Evolutionary conservation across 2,113 vertebrate species (phyloP).

Genomic region (Dipodomys ordii): DNA sequence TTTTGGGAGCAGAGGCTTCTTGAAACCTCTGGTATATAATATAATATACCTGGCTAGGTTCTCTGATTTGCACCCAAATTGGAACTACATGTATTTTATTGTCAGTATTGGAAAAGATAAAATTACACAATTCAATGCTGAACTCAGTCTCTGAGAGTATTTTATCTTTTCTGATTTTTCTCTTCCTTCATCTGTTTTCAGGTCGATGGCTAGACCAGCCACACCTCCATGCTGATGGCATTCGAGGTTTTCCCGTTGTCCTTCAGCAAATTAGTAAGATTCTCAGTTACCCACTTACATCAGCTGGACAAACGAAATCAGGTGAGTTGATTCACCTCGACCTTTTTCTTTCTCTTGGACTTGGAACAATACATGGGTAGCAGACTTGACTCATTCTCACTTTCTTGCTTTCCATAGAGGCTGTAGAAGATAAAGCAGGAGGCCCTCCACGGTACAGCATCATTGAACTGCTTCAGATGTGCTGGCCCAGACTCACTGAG

Average conservation of each 20-base stretch:
- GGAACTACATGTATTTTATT: background rate
- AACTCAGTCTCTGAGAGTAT: background rate
- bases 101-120: background rate
- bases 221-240: constrained; percentile 84
- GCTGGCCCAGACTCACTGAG: constrained; percentile 90
- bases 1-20: background rate
- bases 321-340: constrained; percentile 83
- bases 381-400: background rate
- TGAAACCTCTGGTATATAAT: background rate
- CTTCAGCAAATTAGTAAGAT: constrained; percentile 96
- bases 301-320: constrained; percentile 88
- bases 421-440: constrained; percentile 85
- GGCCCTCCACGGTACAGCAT: constrained; percentile 90
- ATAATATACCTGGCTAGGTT: background rate
- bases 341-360: background rate
- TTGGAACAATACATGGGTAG: constrained; percentile 21
- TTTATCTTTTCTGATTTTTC: constrained; percentile 38
- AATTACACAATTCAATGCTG: background rate
- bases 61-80: background rate
- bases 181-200: constrained; percentile 76
- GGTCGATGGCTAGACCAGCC: constrained; percentile 88
- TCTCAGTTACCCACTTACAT: constrained; percentile 88
- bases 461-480: constrained; percentile 92
- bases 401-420: constrained; percentile 82
- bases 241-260: constrained; percentile 93